phyloP scores from a whole-genome alignment of 2,113 vertebrate genomes.

The Oreotragus oreotragus region DNA sequence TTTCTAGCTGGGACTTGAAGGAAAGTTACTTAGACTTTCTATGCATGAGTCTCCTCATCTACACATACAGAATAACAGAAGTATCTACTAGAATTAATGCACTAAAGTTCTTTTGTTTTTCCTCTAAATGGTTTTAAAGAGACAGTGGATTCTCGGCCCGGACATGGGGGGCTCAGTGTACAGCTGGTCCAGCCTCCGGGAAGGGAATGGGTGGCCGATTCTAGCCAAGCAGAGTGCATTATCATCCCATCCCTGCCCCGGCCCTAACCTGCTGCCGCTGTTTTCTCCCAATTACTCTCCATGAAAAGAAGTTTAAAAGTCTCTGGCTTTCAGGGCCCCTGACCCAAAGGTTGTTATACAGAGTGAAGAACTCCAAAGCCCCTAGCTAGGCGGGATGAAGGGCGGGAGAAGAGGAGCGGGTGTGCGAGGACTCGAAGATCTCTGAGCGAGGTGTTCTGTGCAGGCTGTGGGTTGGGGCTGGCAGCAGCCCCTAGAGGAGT shows the following conservation, averaged over 20 bases:
- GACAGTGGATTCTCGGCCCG: constrained; percentile 55
- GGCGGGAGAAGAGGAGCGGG: not conserved
- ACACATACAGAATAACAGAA: not conserved
- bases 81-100: constrained; percentile 76
- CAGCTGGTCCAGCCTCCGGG: not conserved
- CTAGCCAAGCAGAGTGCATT: not conserved
- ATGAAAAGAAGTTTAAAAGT: not conserved
- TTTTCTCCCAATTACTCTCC: not conserved
- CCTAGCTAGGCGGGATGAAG: not conserved
- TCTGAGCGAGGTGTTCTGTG: not conserved
- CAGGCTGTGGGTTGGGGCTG: not conserved
- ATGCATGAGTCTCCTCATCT: not conserved
- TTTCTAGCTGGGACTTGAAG: not conserved
- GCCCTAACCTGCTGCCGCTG: not conserved
- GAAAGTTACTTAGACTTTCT: not conserved
- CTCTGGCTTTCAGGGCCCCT: not conserved
- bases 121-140: constrained; percentile 80
- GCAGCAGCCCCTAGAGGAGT: not conserved
- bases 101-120: constrained; percentile 79
- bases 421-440: not conserved
- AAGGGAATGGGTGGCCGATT: not conserved
- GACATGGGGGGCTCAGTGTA: not conserved
- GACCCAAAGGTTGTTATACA: not conserved
- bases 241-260: not conserved
- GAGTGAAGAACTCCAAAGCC: not conserved